These are phyloP conservation scores for Brachionus calyciflorus DNA, from an alignment of 1,140 invertebrate species.

Conservation along the genomic window DNA sequence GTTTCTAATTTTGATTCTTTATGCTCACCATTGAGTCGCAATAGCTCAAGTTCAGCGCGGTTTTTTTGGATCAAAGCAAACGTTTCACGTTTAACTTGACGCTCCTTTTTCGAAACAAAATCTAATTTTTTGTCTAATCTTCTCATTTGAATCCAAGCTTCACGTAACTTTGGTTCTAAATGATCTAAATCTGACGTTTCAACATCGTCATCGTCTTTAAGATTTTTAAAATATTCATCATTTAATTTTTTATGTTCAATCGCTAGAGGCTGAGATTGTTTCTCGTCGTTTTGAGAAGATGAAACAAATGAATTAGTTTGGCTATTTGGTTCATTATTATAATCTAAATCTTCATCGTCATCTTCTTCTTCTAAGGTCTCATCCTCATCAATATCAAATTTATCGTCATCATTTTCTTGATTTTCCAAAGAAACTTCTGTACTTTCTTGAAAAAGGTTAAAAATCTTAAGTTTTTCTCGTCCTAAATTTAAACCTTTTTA, in stretches of 20 bases:
- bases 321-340: neutral
- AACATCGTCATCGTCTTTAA: constrained; percentile 5
- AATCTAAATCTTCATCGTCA: neutral
- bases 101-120: constrained; percentile 10
- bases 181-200: constrained; percentile 13
- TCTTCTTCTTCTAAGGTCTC: neutral
- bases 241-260: constrained; percentile 14
- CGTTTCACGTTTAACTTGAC: constrained; percentile 40
- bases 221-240: constrained; percentile 29
- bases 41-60: constrained; percentile 1
- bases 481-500: neutral
- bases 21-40: neutral
- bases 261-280: neutral
- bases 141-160: constrained; percentile 46
- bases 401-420: neutral
- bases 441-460: neutral
- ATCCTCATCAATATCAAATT: constrained; percentile 8
- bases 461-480: neutral
- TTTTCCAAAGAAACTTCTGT: neutral
- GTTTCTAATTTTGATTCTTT: constrained; percentile 26
- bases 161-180: constrained; percentile 21
- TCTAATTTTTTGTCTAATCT: constrained; percentile 20
- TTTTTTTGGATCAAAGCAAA: constrained; percentile 43
- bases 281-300: neutral
- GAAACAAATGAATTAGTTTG: too few relatives aligned